A percentile compares a stretch with the other conserved stretches of the same genome.
phyloP scores from a whole-genome alignment of 2,797 vertebrate species.

The Numenius phaeopus region DNA sequence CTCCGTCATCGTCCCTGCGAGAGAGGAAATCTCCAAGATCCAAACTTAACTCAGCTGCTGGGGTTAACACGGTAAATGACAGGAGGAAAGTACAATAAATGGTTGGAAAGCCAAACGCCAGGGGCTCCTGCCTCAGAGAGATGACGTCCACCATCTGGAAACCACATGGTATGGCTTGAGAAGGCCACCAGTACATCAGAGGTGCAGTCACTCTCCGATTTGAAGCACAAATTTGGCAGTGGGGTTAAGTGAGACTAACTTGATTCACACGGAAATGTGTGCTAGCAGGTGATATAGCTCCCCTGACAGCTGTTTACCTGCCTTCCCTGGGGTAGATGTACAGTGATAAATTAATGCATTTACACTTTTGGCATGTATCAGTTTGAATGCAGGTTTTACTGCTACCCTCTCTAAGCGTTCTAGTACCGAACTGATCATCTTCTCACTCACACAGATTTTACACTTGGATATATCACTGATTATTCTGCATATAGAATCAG shows the following conservation, averaged over 20 bases:
- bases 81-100: background rate
- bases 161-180: background rate
- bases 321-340: background rate
- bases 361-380: background rate
- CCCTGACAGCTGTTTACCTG: background rate
- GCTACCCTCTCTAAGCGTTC: background rate
- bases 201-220: background rate
- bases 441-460: background rate
- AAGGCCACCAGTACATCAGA: background rate
- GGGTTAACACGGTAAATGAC: background rate
- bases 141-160: background rate
- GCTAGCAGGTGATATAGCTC: background rate
- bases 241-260: background rate
- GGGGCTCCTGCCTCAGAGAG: background rate
- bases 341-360: background rate
- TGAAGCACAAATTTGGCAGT: background rate
- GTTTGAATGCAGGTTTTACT: background rate
- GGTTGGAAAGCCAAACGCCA: background rate
- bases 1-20: background rate
- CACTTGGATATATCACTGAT: background rate
- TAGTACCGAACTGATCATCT: background rate
- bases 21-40: background rate
- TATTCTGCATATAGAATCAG: background rate
- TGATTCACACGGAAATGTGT: background rate
- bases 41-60: background rate